Base-by-base conservation (phyloP, 2,797 vertebrate genomes). In the Myiotriccus ornatus region DNA sequence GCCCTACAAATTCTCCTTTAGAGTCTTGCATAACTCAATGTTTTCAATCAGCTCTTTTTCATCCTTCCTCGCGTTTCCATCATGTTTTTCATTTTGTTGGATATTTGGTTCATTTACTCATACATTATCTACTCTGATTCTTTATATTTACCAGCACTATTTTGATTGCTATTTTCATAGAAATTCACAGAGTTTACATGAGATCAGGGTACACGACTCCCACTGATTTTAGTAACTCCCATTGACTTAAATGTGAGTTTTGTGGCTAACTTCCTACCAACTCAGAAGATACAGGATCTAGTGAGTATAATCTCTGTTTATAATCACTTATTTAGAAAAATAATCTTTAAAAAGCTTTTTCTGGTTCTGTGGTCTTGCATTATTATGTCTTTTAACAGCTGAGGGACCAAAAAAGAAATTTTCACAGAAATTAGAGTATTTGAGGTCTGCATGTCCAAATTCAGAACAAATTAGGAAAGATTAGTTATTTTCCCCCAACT, bases 71-170 rank as follows among this genome's bases (percentile, higher is more conserved):
- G n/a, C n/a, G n/a, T 93, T 93, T 85, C 53, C 50, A 71, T 94
- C 28, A 82, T 35, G 43, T 46, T 96, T 96, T 97, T 90, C 43
- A 94, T 92, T 97, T 95, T 94, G 55, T 87, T 95, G 94, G 90
- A 68, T 74, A 78, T 95, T 95, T 96, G 89, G 73, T 80, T 97
- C 82, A 84, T 96, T 97, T 97, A 92, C 70, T 97, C 53, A 87
- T 83, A 73, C 82, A 84, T 97, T 96, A 87, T 89, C 83, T 92
- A 93, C 86, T 94, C 78, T 44, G 34, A 93, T 79, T 71, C 88
- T 97, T 97, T 67, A 34, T 84, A 92, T 89, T 95, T 84, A 94
- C 30, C 65, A 53, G 46, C 76, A 53, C 53, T 67, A 55, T 28
- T 25, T 65, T 7, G 12, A 83, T 59, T 82, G 32, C 56, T 68